Conservation (phyloP, 2,113 vertebrate species). For the Gavialis gangeticus region DNA sequence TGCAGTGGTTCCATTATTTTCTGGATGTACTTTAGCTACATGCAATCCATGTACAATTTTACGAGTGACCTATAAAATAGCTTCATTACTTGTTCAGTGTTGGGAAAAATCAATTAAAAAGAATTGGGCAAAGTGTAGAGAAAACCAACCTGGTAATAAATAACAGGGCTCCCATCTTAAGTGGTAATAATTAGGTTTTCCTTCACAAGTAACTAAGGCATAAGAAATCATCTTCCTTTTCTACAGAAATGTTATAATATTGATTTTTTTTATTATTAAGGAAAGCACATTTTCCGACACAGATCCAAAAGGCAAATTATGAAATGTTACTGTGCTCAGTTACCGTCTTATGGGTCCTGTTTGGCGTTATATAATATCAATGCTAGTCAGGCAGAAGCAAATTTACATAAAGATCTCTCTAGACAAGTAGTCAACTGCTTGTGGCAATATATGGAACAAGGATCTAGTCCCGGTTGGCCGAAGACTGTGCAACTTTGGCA, state of each 20-base stretch:
- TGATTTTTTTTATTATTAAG: background rate
- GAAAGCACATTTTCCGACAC: background rate
- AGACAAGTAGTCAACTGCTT: background rate
- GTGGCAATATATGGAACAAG: background rate
- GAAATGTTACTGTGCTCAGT: background rate
- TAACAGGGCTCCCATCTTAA: background rate
- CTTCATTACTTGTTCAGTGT: background rate
- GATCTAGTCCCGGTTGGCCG: background rate
- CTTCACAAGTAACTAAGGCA: background rate
- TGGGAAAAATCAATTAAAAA: slow-evolving; percentile 1
- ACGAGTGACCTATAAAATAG: background rate
- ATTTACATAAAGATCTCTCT: slow-evolving; percentile 44
- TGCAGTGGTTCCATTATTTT: background rate
- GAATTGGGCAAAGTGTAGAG: background rate
- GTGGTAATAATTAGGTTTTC: slow-evolving; percentile 23
- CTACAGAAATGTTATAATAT: background rate
- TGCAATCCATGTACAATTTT: background rate
- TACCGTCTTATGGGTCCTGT: background rate
- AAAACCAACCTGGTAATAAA: slow-evolving; percentile 11
- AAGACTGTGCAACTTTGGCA: background rate
- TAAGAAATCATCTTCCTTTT: background rate
- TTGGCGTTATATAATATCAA: background rate
- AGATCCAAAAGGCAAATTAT: background rate
- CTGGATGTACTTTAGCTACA: background rate
- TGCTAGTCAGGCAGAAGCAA: background rate